phyloP scores from a whole-genome alignment of 2,888 invertebrate genomes.

The Hydrotaea diabolus region DNA sequence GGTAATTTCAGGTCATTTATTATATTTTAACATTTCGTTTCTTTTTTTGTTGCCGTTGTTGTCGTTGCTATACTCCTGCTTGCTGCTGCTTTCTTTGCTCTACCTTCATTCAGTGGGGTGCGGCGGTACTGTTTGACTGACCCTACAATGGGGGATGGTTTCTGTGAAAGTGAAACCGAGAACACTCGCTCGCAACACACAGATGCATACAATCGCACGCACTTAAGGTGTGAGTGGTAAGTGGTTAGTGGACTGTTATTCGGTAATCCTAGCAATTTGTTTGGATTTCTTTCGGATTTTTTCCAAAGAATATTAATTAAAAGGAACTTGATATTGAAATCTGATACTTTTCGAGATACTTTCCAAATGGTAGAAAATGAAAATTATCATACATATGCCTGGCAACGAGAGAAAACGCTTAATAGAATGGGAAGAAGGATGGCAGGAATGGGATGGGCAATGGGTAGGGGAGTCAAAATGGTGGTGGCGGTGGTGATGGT shows the following conservation, averaged over 20 bases:
- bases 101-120: slow-evolving; percentile 38
- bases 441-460: not conserved
- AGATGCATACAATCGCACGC: slow-evolving; percentile 22
- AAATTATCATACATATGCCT: slow-evolving; percentile 11
- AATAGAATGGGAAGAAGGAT: too few species aligned
- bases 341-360: slow-evolving; percentile 54
- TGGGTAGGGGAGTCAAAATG: slow-evolving; percentile 55
- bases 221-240: slow-evolving; percentile 55
- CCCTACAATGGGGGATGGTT: slow-evolving; percentile 6
- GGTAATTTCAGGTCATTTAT: slow-evolving; percentile 61
- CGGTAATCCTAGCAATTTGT: slow-evolving; percentile 61
- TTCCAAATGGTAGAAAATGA: not conserved
- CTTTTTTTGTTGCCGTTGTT: not conserved
- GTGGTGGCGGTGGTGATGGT: slow-evolving; percentile 47
- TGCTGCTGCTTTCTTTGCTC: slow-evolving; percentile 9
- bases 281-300: slow-evolving; percentile 42
- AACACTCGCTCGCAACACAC: not conserved
- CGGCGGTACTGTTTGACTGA: slow-evolving; percentile 50
- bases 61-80: not conserved
- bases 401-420: not conserved
- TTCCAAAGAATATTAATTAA: slow-evolving; percentile 60
- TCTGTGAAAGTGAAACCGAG: slow-evolving; percentile 29
- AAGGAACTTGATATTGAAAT: slow-evolving; percentile 65
- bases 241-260: slow-evolving; percentile 37
- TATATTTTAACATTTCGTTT: slow-evolving; percentile 36